A percentile compares a stretch with the other conserved stretches of the same genome.
Conservation (phyloP, 2,113 vertebrate species). For the Tiliqua scincoides region DNA sequence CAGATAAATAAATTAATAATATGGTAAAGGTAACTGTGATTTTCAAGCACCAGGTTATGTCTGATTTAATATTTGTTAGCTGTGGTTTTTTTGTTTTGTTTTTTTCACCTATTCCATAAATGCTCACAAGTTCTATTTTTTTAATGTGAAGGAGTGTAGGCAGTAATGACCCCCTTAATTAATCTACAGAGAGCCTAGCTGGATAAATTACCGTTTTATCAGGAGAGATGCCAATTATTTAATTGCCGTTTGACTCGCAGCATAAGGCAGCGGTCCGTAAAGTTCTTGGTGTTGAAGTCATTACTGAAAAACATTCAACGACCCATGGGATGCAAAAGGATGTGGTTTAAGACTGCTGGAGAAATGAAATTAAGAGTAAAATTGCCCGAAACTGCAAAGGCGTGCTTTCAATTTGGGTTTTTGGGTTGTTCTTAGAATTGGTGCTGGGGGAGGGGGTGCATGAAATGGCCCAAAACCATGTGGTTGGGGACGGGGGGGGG, state of each 20-base stretch:
- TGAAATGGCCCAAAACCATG: no score
- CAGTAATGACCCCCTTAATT: slow-evolving; percentile 25
- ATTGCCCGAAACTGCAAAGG: neutral
- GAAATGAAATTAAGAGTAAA: neutral
- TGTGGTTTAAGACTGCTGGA: slow-evolving; percentile 3
- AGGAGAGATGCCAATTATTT: slow-evolving; percentile 16
- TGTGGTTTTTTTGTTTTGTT: neutral
- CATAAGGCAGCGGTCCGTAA: neutral
- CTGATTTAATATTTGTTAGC: neutral
- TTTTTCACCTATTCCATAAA: neutral
- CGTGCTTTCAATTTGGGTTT: no score
- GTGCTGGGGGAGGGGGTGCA: no score
- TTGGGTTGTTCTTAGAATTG: no score
- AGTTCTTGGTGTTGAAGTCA: neutral
- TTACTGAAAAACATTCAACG: neutral
- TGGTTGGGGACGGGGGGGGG: no score
- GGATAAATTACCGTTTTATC: slow-evolving; percentile 11
- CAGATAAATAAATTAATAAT: no score
- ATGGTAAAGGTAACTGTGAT: neutral
- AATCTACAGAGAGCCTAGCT: neutral
- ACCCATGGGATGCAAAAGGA: neutral
- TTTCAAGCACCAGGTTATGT: neutral
- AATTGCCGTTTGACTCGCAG: neutral
- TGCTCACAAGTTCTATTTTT: slow-evolving; percentile 8
- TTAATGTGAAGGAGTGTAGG: neutral